A percentile compares a stretch with the other conserved stretches of the same genome.
These are phyloP conservation scores for Drosophila nr. perissopoda DNA, from an alignment of 2,888 invertebrate species.

Conservation along the genomic window DNA sequence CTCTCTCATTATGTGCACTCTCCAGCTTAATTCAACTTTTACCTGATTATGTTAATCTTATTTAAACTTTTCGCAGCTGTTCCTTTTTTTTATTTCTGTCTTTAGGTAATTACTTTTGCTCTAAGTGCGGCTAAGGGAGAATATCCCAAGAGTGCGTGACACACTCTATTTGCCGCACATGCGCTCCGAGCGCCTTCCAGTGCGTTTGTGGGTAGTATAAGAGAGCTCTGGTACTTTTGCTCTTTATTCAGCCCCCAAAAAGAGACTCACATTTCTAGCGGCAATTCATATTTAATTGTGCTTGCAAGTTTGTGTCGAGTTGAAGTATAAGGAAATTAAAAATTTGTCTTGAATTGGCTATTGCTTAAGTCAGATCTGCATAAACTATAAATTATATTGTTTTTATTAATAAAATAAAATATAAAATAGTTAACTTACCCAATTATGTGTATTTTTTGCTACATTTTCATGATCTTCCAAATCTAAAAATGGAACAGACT, in stretches of 20 bases:
- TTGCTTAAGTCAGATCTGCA: neutral
- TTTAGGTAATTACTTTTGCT: neutral
- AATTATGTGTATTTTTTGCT: neutral
- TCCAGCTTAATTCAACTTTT: neutral
- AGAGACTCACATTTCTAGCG: slow-evolving; percentile 16
- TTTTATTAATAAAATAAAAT: neutral
- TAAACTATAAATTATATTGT: neutral
- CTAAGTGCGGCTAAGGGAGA: slow-evolving; percentile 45
- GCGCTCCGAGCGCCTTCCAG: slow-evolving; percentile 64
- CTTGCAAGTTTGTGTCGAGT: neutral
- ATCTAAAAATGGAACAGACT: slow-evolving; percentile 31
- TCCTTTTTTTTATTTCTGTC: neutral
- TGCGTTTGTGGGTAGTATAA: slow-evolving; percentile 59
- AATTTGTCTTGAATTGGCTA: neutral
- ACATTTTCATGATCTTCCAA: slow-evolving; percentile 74
- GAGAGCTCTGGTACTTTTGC: slow-evolving; percentile 60
- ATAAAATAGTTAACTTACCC: neutral
- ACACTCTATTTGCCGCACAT: slow-evolving; percentile 43
- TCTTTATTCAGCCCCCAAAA: slow-evolving; percentile 66
- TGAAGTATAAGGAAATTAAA: neutral
- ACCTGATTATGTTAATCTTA: slow-evolving; percentile 1
- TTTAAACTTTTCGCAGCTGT: slow-evolving; percentile 7
- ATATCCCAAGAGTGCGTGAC: slow-evolving; percentile 27
- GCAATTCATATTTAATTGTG: slow-evolving; percentile 38
- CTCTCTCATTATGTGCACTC: neutral